Percentiles rank a stretch among this genome's conserved stretches.
phyloP scores from a whole-genome alignment of 2,888 invertebrate species.

The Spodoptera littoralis region DNA sequence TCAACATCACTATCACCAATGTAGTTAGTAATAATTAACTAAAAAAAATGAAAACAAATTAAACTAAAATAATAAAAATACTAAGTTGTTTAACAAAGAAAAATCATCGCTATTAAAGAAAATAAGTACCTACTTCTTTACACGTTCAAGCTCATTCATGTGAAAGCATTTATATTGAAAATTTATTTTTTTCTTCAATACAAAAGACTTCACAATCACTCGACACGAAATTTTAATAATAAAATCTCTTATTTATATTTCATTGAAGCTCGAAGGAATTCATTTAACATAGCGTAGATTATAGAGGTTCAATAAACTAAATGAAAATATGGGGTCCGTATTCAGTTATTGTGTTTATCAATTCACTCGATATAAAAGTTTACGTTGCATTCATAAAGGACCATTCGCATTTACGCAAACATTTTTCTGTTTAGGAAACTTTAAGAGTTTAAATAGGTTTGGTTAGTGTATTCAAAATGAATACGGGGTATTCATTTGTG shows the following conservation, averaged over 20 bases:
- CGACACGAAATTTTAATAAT: background rate
- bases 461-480: slow-evolving; percentile 6
- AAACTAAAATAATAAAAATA: too few species aligned
- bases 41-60: too few species aligned
- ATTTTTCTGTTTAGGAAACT: slow-evolving; percentile 27
- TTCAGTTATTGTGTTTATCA: slow-evolving; percentile 26
- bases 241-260: slow-evolving; percentile 12
- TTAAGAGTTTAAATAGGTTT: slow-evolving; percentile 3
- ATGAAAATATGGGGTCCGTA: slow-evolving; percentile 22
- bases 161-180: slow-evolving; percentile 7
- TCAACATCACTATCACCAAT: too few species aligned
- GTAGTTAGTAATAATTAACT: too few species aligned
- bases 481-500: background rate
- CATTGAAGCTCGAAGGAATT: slow-evolving; percentile 17
- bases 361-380: slow-evolving; percentile 39
- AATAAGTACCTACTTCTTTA: too few species aligned
- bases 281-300: background rate
- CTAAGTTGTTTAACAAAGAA: too few species aligned
- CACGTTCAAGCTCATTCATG: background rate
- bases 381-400: slow-evolving; percentile 37
- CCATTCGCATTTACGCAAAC: slow-evolving; percentile 30
- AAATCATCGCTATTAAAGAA: too few species aligned
- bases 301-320: slow-evolving; percentile 27
- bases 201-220: slow-evolving; percentile 2
- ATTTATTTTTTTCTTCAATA: background rate